Evolutionary conservation across 2,113 vertebrate genomes (phyloP).

Genomic region (Vulpes vulpes): DNA sequence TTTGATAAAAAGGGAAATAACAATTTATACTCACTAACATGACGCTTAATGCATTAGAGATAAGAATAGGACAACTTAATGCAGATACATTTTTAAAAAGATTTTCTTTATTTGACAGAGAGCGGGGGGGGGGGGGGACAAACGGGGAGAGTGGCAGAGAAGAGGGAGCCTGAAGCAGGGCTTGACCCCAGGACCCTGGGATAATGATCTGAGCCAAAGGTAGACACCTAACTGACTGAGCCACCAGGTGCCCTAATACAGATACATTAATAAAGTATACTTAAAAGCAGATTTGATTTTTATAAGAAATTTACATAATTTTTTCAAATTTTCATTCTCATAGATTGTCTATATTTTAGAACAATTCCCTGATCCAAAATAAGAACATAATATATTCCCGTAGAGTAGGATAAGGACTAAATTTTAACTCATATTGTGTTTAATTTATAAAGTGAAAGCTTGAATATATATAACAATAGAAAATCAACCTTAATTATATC

Average conservation of each 20-base stretch:
- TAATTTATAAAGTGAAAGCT: background rate
- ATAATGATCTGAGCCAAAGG: no score
- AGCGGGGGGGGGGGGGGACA: no score
- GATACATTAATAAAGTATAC: background rate
- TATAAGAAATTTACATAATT: background rate
- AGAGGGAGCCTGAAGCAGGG: no score
- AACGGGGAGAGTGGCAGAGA: no score
- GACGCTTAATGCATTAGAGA: background rate
- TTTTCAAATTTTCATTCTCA: background rate
- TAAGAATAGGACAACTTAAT: constrained; percentile 22
- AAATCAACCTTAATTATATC: background rate
- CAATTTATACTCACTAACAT: background rate
- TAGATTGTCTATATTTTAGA: background rate
- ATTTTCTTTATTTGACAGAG: no score
- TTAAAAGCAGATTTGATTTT: background rate
- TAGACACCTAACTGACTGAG: no score
- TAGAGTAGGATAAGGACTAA: background rate
- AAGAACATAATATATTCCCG: background rate
- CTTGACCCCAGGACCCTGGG: no score
- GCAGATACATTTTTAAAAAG: background rate
- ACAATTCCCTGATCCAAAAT: background rate
- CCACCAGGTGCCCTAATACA: background rate
- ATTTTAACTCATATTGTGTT: background rate
- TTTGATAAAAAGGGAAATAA: constrained; percentile 47
- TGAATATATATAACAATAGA: background rate